Evolutionary conservation across 1,140 invertebrate genomes (phyloP).

Genomic region (Planococcus citri): DNA sequence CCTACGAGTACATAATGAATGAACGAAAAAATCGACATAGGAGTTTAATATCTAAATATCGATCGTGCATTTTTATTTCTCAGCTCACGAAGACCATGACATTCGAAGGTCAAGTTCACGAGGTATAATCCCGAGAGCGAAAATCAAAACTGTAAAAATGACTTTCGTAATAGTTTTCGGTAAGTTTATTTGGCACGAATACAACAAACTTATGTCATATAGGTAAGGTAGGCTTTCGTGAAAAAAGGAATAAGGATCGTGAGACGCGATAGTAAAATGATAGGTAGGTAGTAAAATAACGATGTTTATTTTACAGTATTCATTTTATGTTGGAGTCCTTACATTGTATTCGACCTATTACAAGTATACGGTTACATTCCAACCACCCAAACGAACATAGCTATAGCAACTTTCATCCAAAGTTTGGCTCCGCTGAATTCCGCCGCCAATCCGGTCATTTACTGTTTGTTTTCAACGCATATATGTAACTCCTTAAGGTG

Average conservation of each 20-base stretch:
- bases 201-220: background rate
- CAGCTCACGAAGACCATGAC: constrained; percentile 39
- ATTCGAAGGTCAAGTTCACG: constrained; percentile 57
- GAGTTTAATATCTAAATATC: background rate
- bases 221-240: too few relatives aligned
- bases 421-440: constrained; percentile 85
- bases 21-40: background rate
- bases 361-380: constrained; percentile 81
- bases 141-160: constrained; percentile 96
- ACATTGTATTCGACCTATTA: constrained; percentile 82
- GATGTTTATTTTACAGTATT: too few relatives aligned
- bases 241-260: too few relatives aligned
- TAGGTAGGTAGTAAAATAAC: background rate
- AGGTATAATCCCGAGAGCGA: constrained; percentile 83
- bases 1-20: too few relatives aligned
- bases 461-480: constrained; percentile 84
- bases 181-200: constrained; percentile 38
- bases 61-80: background rate
- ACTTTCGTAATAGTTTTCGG: constrained; percentile 89
- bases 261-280: background rate
- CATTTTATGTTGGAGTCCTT: constrained; percentile 90
- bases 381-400: constrained; percentile 60
- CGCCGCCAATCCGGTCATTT: constrained; percentile 88
- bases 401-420: constrained; percentile 82
- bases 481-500: constrained; percentile 77